phyloP scores from a whole-genome alignment of 35 echinoderm and acorn worm species.

The Chiridota heheva region DNA sequence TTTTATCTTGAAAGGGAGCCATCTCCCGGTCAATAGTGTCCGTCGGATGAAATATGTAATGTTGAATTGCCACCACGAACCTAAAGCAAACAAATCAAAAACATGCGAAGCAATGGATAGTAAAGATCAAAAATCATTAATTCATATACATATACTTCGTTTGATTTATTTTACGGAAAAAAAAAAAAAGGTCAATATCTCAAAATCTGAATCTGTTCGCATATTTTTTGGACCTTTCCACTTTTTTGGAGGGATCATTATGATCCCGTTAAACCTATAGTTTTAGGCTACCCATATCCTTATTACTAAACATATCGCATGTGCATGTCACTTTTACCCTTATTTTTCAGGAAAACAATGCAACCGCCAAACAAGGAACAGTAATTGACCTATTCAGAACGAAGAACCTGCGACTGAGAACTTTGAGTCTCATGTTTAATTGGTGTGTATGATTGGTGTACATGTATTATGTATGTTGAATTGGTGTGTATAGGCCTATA shows the following conservation, averaged over 20 bases:
- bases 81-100: no score
- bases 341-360: background rate
- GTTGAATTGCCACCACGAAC: no score
- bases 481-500: no score
- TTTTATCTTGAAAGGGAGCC: no score
- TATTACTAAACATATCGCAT: background rate
- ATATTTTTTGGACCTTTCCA: background rate
- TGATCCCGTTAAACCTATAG: background rate
- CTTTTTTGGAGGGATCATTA: slow-evolving; percentile 5
- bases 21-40: no score
- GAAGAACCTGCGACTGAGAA: slow-evolving; percentile 57
- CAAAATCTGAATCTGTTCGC: background rate
- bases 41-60: no score
- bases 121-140: no score
- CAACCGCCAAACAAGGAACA: slow-evolving; percentile 7
- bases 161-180: background rate
- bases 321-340: background rate
- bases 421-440: slow-evolving; percentile 66
- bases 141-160: no score
- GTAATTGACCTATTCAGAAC: slow-evolving; percentile 63
- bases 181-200: background rate
- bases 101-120: no score
- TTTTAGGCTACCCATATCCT: no score
- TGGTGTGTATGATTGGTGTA: slow-evolving; percentile 73
- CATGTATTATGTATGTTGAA: no score